Evolutionary conservation across 2,888 invertebrate species (phyloP).

Genomic region (Agonopterix arenella): DNA sequence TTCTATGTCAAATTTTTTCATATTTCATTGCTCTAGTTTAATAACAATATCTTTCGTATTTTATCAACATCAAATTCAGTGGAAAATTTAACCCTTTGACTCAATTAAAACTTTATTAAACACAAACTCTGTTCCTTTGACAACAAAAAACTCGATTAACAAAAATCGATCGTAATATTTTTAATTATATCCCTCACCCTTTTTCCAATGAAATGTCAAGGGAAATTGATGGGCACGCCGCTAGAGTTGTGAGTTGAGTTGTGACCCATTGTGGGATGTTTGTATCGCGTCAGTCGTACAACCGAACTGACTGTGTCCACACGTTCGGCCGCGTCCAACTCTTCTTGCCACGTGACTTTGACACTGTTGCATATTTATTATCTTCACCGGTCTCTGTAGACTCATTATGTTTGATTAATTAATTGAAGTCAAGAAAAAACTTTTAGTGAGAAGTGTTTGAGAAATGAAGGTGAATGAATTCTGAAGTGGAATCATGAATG

Average conservation of each 20-base stretch:
- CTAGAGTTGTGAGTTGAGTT: conserved; percentile 19
- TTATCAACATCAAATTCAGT: no score
- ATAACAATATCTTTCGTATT: no score
- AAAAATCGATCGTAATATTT: conserved; percentile 41
- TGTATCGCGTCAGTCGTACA: conserved; percentile 64
- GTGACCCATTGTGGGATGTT: conserved; percentile 68
- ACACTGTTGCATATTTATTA: no score
- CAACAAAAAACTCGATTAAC: not conserved
- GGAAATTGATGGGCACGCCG: conserved; percentile 67
- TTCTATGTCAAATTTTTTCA: no score
- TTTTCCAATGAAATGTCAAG: conserved; percentile 71
- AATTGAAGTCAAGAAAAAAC: not conserved
- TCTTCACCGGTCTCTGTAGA: no score
- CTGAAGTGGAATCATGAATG: not conserved
- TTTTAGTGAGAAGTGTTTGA: not conserved
- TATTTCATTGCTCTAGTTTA: no score
- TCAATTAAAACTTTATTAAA: not conserved
- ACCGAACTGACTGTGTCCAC: conserved; percentile 66
- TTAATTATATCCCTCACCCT: conserved; percentile 55
- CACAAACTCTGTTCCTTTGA: not conserved
- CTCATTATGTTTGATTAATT: not conserved
- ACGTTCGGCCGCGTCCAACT: conserved; percentile 58
- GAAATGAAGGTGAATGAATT: not conserved
- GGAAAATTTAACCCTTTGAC: not conserved
- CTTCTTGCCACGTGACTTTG: conserved; percentile 38